Base-by-base conservation (phyloP, 2,797 vertebrate genomes). In the Molossus molossus region DNA sequence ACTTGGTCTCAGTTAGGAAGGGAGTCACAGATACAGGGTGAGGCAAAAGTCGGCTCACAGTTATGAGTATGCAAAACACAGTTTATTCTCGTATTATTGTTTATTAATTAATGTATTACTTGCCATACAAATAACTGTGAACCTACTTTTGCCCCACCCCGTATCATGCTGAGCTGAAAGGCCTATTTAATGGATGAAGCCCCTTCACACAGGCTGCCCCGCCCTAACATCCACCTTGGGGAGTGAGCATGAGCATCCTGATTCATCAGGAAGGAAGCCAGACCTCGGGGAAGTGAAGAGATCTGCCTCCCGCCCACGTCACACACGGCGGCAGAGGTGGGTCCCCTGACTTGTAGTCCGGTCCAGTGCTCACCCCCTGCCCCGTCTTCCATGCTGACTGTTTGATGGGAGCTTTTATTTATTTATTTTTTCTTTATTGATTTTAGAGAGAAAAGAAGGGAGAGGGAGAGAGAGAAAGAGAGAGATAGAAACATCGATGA, bases 151-250 rank as follows among this genome's bases (percentile, higher is more conserved):
- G 76, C 33, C n/a, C 76, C 76, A 58, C n/a, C n/a, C 76, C 58
- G 20, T 25, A 45, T 6, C 2, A 33, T 7, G 27, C 6, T 64
- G 57, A 40, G 1, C 33, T 3, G 20, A 90, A 57, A 14, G n/a
- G 18, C 17, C 64, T 55, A 23, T 29, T 90, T 27, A 9, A 2
- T 23, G 18, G 13, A 18, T 18, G 11, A 48, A 57, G 18, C 9
- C 3, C 40, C 21, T 25, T 50, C 58, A 15, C n/a, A n/a, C 0
- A 6, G 1, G 23, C 25, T 5, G 2, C 4, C n/a, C 20, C n/a
- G 45, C 29, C 58, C 72, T 86, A 27, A 11, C 14, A 33, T 29
- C 45, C 53, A 7, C 72, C 62, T 50, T 18, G 2, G 12, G 5
- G 13, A 55, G 11, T 1, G 9, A 65, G 14, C 50, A 40, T 25